Conservation (phyloP, 1,140 invertebrate genomes). For the Pseudomyrmex pallidus region DNA sequence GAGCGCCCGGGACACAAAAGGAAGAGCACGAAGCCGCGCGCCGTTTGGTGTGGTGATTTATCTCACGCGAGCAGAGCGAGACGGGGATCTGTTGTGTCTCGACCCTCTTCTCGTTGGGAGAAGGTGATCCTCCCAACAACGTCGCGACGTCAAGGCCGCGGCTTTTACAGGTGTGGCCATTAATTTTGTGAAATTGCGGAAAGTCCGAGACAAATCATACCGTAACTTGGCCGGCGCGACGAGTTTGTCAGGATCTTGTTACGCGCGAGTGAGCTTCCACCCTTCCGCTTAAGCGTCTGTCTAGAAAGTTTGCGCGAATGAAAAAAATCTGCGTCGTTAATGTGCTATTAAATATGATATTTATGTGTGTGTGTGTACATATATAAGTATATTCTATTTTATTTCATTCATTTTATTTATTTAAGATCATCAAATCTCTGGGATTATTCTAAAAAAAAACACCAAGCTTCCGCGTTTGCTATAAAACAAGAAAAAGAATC, state of each 20-base stretch:
- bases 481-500: not conserved
- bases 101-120: conserved; percentile 22
- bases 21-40: not conserved
- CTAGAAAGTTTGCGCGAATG: not conserved
- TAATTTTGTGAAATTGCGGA: conserved; percentile 63
- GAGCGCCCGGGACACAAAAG: conserved; percentile 59
- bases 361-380: too few relatives aligned
- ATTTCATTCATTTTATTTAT: too few relatives aligned
- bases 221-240: conserved; percentile 7
- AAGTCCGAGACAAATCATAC: conserved; percentile 63
- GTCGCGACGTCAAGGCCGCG: conserved; percentile 40
- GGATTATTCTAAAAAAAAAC: too few relatives aligned
- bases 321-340: too few relatives aligned
- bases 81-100: not conserved
- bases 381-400: too few relatives aligned
- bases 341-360: too few relatives aligned
- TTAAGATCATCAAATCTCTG: too few relatives aligned
- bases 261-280: not conserved
- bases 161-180: conserved; percentile 65
- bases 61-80: conserved; percentile 36
- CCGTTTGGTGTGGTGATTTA: conserved; percentile 64
- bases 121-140: conserved; percentile 33
- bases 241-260: conserved; percentile 8
- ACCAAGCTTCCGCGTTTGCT: not conserved
- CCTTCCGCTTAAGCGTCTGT: not conserved